Evolutionary conservation across 2,888 invertebrate species (phyloP), one percentile per base, ranked within the genome.

Genomic region (Cheilosia vulpina): DNA sequence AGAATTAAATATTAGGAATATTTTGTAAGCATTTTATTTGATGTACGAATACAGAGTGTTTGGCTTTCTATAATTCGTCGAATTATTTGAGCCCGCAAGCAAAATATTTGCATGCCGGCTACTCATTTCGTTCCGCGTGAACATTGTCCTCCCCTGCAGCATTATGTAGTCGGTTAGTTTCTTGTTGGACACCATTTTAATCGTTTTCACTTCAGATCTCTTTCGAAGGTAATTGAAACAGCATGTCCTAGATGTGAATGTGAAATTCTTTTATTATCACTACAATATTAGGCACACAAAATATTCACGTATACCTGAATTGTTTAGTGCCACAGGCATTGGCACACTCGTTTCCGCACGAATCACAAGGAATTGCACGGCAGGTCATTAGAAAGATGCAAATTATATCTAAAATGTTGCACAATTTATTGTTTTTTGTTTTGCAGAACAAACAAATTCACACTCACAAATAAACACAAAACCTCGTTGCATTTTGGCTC

Each of bases 191-290:
- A 89, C 89, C 43, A 89, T 88, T 72, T 89, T 89, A 76, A 90
- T 88, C 15, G 89, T 88, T 31, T 89, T 89, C 1, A 91, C 89
- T 87, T 91, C 90, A 53, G 91, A 91, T 72, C 94, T 91, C 88
- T 95, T 95, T 85, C 94, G 93, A 88, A 95, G 91, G 89, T 95
- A 95, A 90, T 95, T 95, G 90, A 94, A 95, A 88, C 95, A 95
- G 88, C 95, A 95, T 13, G 94, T 94, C 47, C 95, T 93, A 41
- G 13, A 78, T 41, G 13, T 0, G 58, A 31, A 50, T 24, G n/a
- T 4, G 19, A 43, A 58, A 31, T 52, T 15, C 7, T 41, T 21
- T 21, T 50, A 24, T 62, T 27, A 17, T 4, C n/a, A 38, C 38
- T 38, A 4, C 38, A 38, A 4, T 38, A 38, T 4, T 3, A 13